Evolutionary conservation across 2,888 invertebrate genomes (phyloP).

Genomic region (Acrobasis suavella): DNA sequence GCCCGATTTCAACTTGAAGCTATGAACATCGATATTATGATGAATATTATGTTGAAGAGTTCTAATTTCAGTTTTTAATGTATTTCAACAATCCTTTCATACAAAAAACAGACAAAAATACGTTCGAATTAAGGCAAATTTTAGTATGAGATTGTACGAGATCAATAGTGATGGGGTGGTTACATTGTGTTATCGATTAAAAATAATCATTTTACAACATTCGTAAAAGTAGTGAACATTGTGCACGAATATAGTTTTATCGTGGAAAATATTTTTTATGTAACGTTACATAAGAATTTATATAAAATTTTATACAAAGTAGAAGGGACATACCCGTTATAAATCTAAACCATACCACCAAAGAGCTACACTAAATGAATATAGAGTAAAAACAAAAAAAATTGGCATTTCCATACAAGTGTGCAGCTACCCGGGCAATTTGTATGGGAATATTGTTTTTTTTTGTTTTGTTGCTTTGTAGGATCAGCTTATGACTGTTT

Average conservation of each 20-base stretch:
- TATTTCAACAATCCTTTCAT: background rate
- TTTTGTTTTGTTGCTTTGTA: no score
- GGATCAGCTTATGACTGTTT: no score
- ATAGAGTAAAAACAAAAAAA: no score
- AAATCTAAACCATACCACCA: no score
- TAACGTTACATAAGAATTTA: no score
- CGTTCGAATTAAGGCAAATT: background rate
- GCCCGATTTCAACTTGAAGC: background rate
- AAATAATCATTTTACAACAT: background rate
- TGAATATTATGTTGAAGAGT: background rate
- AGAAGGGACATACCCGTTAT: no score
- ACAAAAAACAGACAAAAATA: background rate
- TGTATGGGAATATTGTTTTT: no score
- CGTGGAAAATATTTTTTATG: background rate
- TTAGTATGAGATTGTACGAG: constrained; percentile 2
- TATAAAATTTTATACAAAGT: no score
- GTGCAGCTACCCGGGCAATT: no score
- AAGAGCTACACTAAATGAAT: no score
- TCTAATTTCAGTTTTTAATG: background rate
- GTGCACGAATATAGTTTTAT: background rate
- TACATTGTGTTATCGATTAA: background rate
- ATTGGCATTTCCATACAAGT: no score
- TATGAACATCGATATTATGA: background rate
- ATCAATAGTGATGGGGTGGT: constrained; percentile 2
- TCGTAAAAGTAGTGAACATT: background rate